Evolutionary conservation across 2,797 vertebrate genomes (phyloP), one percentile per base, ranked within the genome.

Genomic region (Manis pentadactyla): DNA sequence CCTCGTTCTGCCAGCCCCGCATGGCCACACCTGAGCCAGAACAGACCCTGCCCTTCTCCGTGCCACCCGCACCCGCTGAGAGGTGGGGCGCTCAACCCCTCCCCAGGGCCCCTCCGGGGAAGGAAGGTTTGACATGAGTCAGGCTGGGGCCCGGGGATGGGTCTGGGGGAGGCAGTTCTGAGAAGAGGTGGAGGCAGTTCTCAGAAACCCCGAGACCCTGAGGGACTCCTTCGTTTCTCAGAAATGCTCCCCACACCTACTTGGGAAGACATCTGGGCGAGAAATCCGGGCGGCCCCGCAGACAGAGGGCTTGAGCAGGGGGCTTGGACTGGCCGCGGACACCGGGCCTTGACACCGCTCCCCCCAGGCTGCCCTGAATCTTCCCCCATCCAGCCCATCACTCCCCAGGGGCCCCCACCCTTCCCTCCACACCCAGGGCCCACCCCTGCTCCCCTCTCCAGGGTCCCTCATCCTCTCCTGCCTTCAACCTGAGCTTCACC

Each of bases 131-230:
- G 91, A 73, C 14, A 29, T 53, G 29, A 14, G 25, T 69, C 37
- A 21, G 73, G 29, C 82, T 2, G 39, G 82, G 66, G 64, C 66
- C 61, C 0, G 0, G 81, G 74, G 78, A 42, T 2, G n/a, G 68
- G 81, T 82, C 92, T 64, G 61, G 92, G 83, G 92, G 88, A 81
- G 73, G 79, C 66, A 37, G 49, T 95, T 97, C 92, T 94, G 85
- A 77, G 96, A 97, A 97, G 89, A 75, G 85, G 66, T 69, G 89
- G 92, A 94, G 68, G 37, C 42, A 25, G n/a, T 97, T 96, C 96
- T 86, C 79, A 94, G 96, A 97, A 97, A 90, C 74, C 79, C 89
- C 0, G 1, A 86, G 74, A 90, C 55, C 96, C 94, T 46, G 59
- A 90, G 92, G 92, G 92, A 92, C 18, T 78, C 79, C 46, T 34